These are phyloP conservation scores for Zosterops hypoxanthus DNA, from an alignment of 2,113 vertebrate genomes.

Conservation along the genomic window DNA sequence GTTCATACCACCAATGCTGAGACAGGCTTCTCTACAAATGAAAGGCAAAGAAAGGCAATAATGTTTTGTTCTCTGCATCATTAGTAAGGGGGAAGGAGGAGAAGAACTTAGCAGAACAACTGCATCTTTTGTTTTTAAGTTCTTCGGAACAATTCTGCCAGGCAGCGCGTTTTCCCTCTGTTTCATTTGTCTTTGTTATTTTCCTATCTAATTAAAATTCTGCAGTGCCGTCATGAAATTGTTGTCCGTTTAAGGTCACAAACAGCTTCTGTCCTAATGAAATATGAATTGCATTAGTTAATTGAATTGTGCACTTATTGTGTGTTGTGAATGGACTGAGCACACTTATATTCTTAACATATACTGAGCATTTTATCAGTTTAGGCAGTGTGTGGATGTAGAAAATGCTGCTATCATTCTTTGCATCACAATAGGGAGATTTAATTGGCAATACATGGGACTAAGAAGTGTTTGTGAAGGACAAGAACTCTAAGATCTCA, in stretches of 20 bases:
- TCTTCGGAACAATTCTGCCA: slow-evolving; percentile 65
- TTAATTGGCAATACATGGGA: neutral
- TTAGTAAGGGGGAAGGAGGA: slow-evolving; percentile 34
- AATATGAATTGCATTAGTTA: slow-evolving; percentile 69
- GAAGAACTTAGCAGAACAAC: slow-evolving; percentile 52
- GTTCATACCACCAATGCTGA: neutral
- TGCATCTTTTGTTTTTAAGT: slow-evolving; percentile 60
- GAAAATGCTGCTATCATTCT: slow-evolving; percentile 25
- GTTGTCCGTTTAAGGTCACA: slow-evolving; percentile 68
- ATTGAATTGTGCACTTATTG: slow-evolving; percentile 55
- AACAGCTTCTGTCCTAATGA: slow-evolving; percentile 69
- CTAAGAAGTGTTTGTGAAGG: neutral
- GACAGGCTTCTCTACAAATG: neutral
- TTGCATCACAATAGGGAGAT: neutral
- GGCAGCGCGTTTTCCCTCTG: slow-evolving; percentile 32
- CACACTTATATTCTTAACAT: neutral
- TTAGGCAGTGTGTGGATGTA: neutral
- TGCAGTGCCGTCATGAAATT: slow-evolving; percentile 52
- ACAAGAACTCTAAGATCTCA: slow-evolving; percentile 1
- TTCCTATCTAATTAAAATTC: slow-evolving; percentile 65
- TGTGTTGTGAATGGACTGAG: slow-evolving; percentile 39
- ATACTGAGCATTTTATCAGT: slow-evolving; percentile 8
- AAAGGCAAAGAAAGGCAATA: neutral
- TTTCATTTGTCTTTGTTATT: slow-evolving; percentile 68
- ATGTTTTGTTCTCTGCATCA: slow-evolving; percentile 39